Evolutionary conservation across 2,888 invertebrate genomes (phyloP), one percentile per base, ranked within the genome.

Genomic region (Eueremaeus valkanovi): DNA sequence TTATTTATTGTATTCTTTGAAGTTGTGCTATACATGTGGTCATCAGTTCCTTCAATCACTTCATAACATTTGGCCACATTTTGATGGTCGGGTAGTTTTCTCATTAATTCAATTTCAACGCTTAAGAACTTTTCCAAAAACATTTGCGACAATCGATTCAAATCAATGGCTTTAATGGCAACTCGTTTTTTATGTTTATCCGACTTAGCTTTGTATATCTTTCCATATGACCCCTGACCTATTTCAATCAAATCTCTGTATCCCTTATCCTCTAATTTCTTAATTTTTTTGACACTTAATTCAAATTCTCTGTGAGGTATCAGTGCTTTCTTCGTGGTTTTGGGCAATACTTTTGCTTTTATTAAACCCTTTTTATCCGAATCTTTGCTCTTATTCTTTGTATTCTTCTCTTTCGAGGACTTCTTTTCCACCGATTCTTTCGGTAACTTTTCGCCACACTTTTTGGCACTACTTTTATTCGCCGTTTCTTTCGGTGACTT

Each of bases 121-220:
- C 0, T 31, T 33, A 73, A 55, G 33, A 49, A 73, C 45, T 36
- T 33, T 18, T 70, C 1, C 16, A n/a, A 24, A 70, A 36, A 70
- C 18, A 3, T 0, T 42, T 70, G 13, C 6, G 42, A 13, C 45
- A 73, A 36, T 55, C 24, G 45, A 5, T 33, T 36, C 49, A 58
- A 49, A 36, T 73, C 73, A 29, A 73, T 31, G 24, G 18, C 36
- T 58, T 73, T 73, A 2, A 72, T 51, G 29, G 51, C 73, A 21
- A 55, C 40, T 11, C 29, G 2, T 36, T 49, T 49, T 0, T 33
- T 13, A 45, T 70, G 45, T 45, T 70, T 70, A 6, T 11, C 24
- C 1, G 70, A 70, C 29, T 42, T 40, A 3, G 42, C 40, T 70
- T 24, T 70, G 21, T 42, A 70, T 42, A 45, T 29, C 27, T 70